A percentile compares a stretch with the other conserved stretches of the same genome.
phyloP scores from a whole-genome alignment of 2,113 vertebrate species.

The Urocynchramus pylzowi region DNA sequence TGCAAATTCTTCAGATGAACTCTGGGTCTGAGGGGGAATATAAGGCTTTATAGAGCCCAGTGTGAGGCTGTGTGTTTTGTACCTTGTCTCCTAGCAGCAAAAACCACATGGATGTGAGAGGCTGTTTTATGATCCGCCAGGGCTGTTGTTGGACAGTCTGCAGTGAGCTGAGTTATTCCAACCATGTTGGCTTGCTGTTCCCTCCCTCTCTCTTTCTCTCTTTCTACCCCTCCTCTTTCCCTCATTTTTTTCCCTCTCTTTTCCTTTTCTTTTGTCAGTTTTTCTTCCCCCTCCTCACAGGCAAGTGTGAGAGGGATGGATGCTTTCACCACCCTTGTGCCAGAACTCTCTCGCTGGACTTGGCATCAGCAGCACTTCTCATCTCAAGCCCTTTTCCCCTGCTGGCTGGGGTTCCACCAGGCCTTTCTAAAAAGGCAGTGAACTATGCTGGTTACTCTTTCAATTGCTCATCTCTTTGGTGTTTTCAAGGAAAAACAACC shows the following conservation, averaged over 20 bases:
- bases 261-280: not conserved
- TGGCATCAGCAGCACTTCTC: not conserved
- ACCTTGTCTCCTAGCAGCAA: conserved; percentile 64
- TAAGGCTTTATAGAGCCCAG: conserved; percentile 31
- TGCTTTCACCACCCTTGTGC: not conserved
- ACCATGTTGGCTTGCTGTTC: not conserved
- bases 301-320: not conserved
- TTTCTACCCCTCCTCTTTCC: fast-evolving
- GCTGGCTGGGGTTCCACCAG: conserved; percentile 9
- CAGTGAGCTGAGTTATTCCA: conserved; percentile 16
- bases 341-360: not conserved
- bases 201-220: not conserved
- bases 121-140: conserved; percentile 9
- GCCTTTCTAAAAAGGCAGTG: conserved; percentile 11
- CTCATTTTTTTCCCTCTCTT: not conserved
- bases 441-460: not conserved
- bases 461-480: conserved; percentile 13
- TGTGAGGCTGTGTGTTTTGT: conserved; percentile 55
- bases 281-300: not conserved
- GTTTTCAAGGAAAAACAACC: not conserved
- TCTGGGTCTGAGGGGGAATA: conserved; percentile 17
- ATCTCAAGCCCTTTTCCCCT: not conserved
- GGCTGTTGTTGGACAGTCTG: conserved; percentile 33
- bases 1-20: conserved; percentile 43
- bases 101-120: conserved; percentile 45